Evolutionary conservation across 1,140 invertebrate species (phyloP).

Genomic region (Neodiprion pinetum): DNA sequence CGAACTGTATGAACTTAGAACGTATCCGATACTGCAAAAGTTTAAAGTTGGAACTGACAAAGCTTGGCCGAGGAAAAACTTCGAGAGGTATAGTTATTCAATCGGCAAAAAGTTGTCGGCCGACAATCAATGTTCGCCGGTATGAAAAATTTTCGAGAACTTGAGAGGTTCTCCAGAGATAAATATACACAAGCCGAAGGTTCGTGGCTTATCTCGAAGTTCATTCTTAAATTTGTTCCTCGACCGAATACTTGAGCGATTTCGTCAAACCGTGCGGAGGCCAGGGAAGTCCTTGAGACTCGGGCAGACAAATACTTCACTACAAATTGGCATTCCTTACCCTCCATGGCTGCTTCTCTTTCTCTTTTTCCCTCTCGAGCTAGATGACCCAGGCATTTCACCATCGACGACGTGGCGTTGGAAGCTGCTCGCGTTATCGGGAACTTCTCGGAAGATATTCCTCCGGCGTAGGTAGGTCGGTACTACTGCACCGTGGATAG

Average conservation of each 20-base stretch:
- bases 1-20: no score
- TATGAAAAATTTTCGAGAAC: no score
- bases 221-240: neutral
- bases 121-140: no score
- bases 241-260: neutral
- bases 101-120: no score
- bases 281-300: neutral
- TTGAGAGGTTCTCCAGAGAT: no score
- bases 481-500: neutral
- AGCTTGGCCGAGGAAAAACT: no score
- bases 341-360: no score
- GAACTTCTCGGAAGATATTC: neutral
- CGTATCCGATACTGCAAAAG: no score
- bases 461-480: neutral
- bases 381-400: neutral
- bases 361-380: neutral
- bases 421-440: slow-evolving; percentile 1
- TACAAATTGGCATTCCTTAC: neutral
- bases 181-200: neutral
- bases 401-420: neutral
- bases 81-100: no score
- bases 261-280: neutral
- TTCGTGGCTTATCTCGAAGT: neutral
- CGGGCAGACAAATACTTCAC: neutral
- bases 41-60: no score